Evolutionary conservation across 2,113 vertebrate genomes (phyloP).

Genomic region (Ceratotherium simum): DNA sequence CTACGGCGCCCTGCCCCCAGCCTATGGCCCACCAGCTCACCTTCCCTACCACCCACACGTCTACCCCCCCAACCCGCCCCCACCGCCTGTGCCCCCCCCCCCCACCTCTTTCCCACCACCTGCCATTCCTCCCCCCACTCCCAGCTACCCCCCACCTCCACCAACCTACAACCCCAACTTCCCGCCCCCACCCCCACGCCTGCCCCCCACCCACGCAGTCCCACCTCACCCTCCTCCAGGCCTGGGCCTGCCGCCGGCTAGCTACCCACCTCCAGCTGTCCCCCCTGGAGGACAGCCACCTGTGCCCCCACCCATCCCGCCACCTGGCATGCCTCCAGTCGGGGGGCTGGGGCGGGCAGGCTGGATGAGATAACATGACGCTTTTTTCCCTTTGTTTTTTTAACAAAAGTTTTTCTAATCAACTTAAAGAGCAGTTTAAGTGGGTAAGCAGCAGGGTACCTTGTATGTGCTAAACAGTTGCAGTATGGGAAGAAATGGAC

Average conservation of each 20-base stretch:
- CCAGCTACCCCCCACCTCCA: slow-evolving; percentile 91
- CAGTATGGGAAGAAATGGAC: slow-evolving; percentile 12
- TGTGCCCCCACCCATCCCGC: slow-evolving; percentile 93
- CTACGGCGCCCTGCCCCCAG: slow-evolving; percentile 92
- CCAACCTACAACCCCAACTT: slow-evolving; percentile 95
- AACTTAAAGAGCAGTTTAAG: slow-evolving; percentile 52
- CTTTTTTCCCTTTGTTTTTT: background rate
- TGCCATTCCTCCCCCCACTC: slow-evolving; percentile 91
- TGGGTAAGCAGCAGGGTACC: slow-evolving; percentile 74
- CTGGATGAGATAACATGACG: slow-evolving; percentile 95
- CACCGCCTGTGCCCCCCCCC: slow-evolving; percentile 86
- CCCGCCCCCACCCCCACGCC: slow-evolving; percentile 91
- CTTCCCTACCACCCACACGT: slow-evolving; percentile 94
- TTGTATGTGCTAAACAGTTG: slow-evolving; percentile 79
- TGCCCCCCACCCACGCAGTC: slow-evolving; percentile 92
- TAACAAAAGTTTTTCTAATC: slow-evolving; percentile 45
- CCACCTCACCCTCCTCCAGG: slow-evolving; percentile 92
- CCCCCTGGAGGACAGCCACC: slow-evolving; percentile 95
- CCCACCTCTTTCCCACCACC: slow-evolving; percentile 89
- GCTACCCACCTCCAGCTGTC: slow-evolving; percentile 93
- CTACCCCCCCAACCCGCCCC: slow-evolving; percentile 89
- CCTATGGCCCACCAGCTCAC: slow-evolving; percentile 91
- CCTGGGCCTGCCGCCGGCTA: slow-evolving; percentile 92
- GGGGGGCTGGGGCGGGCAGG: slow-evolving; percentile 92
- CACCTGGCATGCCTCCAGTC: slow-evolving; percentile 94